Evolutionary conservation across 1,140 invertebrate species (phyloP), one percentile per base, ranked within the genome.

Genomic region (Temnothorax curvispinosus): DNA sequence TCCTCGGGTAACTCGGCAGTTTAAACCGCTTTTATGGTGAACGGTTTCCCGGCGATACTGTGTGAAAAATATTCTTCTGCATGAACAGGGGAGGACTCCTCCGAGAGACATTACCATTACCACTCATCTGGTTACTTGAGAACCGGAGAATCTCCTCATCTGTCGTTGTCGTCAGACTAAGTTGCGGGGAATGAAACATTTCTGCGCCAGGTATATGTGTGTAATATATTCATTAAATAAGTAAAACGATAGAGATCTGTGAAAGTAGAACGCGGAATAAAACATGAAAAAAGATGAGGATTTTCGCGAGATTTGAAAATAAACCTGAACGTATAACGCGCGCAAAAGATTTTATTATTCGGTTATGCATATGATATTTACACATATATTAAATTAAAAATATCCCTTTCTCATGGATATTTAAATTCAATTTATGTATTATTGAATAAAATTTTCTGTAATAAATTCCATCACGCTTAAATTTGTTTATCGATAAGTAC

Each of bases 191-290:
- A 74, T 60, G 69, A 84, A 84, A 74, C 80, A 60, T 74, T 84
- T 38, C 69, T 50, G 27, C 44, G 44, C 41, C 54, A 32, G 54
- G 52, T 75, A 38, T 75, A 38, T 75, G 18, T 74, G 35, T 60
- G 80, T 75, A 84, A 84, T 84, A 75, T 84, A 84, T 84, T 84
- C 80, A 75, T 84, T 84, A 84, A 84, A 84, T 75, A 74, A 82
- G 67, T 82, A 21, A 84, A 75, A 84, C 47, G 80, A 60, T 71
- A 35, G 47, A 60, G 32, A 60, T 82, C 52, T 32, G 54, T 32
- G 44, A 74, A 62, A 60, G 54, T 60, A 75, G 56, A 27, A 60
- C 44, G 44, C n/a, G 41, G 4, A 74, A 84, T 84, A 84, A 84
- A 82, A 58, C 8, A 13, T 56, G 54, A 35, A 41, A 56, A 58